Evolutionary conservation across 2,797 vertebrate species (phyloP).

Genomic region (Brotula barbata): DNA sequence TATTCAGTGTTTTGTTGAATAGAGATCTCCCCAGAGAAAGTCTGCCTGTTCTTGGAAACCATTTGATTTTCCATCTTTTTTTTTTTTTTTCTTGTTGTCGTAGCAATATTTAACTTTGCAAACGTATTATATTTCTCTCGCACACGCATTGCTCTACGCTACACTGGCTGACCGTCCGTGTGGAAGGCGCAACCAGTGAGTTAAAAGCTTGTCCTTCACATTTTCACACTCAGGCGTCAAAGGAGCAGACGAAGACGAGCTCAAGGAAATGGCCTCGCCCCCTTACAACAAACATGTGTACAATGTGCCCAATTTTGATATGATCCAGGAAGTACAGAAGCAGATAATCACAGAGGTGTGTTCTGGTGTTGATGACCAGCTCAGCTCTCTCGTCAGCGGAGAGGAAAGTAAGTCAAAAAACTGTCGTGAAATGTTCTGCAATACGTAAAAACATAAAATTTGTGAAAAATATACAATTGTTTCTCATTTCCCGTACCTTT

Average conservation of each 20-base stretch:
- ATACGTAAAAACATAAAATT: neutral
- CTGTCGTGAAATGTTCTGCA: neutral
- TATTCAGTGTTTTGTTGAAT: slow-evolving; percentile 63
- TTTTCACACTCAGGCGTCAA: slow-evolving; percentile 89
- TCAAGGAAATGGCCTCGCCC: slow-evolving; percentile 93
- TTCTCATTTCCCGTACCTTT: slow-evolving; percentile 10
- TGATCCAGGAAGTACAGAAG: slow-evolving; percentile 90
- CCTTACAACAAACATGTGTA: slow-evolving; percentile 92
- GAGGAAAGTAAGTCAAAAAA: slow-evolving; percentile 87
- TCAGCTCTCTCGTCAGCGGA: slow-evolving; percentile 86
- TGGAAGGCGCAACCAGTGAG: slow-evolving; percentile 40
- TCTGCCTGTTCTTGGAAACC: slow-evolving; percentile 63
- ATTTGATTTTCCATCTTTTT: slow-evolving; percentile 55
- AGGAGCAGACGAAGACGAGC: slow-evolving; percentile 96
- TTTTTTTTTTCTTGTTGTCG: slow-evolving; percentile 26
- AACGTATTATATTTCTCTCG: slow-evolving; percentile 41
- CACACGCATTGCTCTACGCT: too few relatives aligned
- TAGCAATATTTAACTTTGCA: slow-evolving; percentile 48
- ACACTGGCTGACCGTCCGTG: too few relatives aligned
- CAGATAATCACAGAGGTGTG: slow-evolving; percentile 93
- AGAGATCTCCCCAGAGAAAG: slow-evolving; percentile 50
- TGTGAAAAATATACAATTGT: neutral
- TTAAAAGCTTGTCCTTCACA: slow-evolving; percentile 21
- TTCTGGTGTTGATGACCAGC: slow-evolving; percentile 92
- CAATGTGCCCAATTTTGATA: slow-evolving; percentile 94